Conservation (phyloP, 2,888 invertebrate species). For the Tubiluchus corallicola region DNA sequence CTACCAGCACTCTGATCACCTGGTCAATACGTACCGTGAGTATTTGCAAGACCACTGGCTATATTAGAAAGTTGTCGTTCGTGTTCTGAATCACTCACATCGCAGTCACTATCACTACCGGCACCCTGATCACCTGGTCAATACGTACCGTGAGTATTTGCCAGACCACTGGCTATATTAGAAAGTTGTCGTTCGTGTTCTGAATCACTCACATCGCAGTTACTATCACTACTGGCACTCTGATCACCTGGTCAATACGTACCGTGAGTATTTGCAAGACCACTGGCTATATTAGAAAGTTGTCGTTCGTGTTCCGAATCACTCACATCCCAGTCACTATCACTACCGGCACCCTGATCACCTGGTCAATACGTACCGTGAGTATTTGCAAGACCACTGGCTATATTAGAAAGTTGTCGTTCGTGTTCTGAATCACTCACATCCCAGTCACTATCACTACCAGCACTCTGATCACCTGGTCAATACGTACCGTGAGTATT, state of each 20-base stretch:
- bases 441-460: constrained; percentile 46
- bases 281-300: constrained; percentile 26
- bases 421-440: constrained; percentile 31
- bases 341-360: constrained; percentile 30
- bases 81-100: constrained; percentile 30
- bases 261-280: constrained; percentile 19
- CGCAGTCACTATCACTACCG: constrained; percentile 45
- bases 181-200: too few species aligned
- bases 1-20: too few species aligned
- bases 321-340: constrained; percentile 43
- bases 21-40: too few species aligned
- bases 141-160: too few species aligned
- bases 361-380: too few species aligned
- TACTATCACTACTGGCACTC: too few species aligned
- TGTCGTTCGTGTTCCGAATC: constrained; percentile 30
- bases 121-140: too few species aligned
- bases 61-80: constrained; percentile 26
- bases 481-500: constrained; percentile 16
- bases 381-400: constrained; percentile 22
- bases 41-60: constrained; percentile 23
- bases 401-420: constrained; percentile 25
- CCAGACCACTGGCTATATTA: too few species aligned
- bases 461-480: too few species aligned
- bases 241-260: too few species aligned
- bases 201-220: too few species aligned